phyloP scores from a whole-genome alignment of 2,888 invertebrate genomes.

The Leptinotarsa tumamoca region DNA sequence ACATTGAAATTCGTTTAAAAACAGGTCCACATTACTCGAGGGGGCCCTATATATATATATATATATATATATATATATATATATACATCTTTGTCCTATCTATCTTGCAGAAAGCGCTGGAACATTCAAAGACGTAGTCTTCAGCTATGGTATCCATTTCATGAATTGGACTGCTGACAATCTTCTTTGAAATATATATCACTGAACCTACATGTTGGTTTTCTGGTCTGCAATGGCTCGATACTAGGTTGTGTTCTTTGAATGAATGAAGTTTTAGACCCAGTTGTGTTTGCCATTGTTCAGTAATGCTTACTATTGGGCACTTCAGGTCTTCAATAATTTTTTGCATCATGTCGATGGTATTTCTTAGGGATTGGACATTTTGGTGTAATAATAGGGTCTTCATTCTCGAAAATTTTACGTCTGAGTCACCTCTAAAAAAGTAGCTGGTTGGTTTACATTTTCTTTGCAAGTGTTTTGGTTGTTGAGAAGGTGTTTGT shows the following conservation, averaged over 20 bases:
- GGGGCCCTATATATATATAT: neutral
- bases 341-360: neutral
- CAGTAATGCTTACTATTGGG: neutral
- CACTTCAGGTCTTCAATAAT: neutral
- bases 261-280: neutral
- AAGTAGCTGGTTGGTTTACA: neutral
- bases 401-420: neutral
- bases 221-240: neutral
- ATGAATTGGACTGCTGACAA: neutral
- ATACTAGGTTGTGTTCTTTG: neutral
- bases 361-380: neutral
- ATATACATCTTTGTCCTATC: neutral
- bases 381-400: neutral
- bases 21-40: neutral
- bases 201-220: constrained; percentile 11
- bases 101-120: neutral
- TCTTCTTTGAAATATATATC: neutral
- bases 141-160: neutral
- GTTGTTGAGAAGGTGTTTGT: neutral
- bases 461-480: neutral
- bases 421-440: neutral
- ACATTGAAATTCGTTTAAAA: neutral
- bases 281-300: neutral
- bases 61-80: too few relatives aligned
- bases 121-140: constrained; percentile 10